Evolutionary conservation across 2,888 invertebrate species (phyloP), one percentile per base, ranked within the genome.

Genomic region (Loripinus fragilis): DNA sequence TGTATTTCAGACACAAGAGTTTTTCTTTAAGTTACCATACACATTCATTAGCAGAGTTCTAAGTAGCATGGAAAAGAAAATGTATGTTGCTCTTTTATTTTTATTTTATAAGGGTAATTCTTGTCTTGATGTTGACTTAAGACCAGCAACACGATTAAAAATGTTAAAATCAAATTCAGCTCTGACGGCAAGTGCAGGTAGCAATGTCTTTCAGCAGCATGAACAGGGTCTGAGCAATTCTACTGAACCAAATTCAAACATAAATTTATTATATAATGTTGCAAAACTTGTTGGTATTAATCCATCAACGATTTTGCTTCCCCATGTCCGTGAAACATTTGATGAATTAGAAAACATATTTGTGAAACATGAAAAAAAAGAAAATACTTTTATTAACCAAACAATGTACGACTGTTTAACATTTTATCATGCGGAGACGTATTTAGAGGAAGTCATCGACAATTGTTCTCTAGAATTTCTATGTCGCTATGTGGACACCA

Each of bases 401-500:
- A 23, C 60, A 8, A 28, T 71, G 5, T 71, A 71, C n/a, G 23
- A 60, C 20, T 60, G 55, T 28, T 20, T 71, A 0, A 41, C 60
- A 20, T 30, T 71, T 23, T 38, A 30, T 23, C 38, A 60, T 38
- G 60, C 55, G 3, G 55, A 71, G 25, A 30, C 7, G 25, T 71
- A 48, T 25, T 41, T 41, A 17, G 71, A 71, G n/a, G 71, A 71
- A 60, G 42, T 71, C 5, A 20, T 60, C 5, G 55, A 71, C 60
- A 23, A 55, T n/a, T 71, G 71, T 60, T 17, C 23, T 15, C 10
- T 60, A 8, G 60, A 71, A 15, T 71, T 71, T 60, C 60, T 71
- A 3, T 52, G 52, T 30, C 60, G 23, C 17, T 60, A 60, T 60
- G 60, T 60, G 5, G 28, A 60, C 20, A 23, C 23, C 15, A 20